Base-by-base conservation (phyloP, 2,888 invertebrate species). In the Zeuzera pyrina region DNA sequence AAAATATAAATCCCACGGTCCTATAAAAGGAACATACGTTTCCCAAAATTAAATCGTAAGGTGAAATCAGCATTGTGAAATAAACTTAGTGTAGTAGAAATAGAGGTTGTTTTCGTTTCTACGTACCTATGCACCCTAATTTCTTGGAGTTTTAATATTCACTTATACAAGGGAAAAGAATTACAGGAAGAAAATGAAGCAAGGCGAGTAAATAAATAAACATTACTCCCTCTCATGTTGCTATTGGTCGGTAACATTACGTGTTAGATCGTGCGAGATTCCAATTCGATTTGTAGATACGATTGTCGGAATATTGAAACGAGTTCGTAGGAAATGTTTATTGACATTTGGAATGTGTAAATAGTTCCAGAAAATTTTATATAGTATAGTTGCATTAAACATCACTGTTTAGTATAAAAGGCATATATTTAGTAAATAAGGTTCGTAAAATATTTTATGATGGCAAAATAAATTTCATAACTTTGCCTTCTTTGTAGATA, bases 121-220 rank as follows among this genome's bases (percentile, higher is more conserved):
- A 40, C 47, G 38, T 37, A 38, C 32, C 32, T 41, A 35, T 34
- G 39, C 50, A 57, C 61, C 62, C 65, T 65, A 59, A 70, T 69
- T n/a, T 64, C 64, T 39, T 57, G 52, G 61, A 60, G 67, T 68
- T 76, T 73, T 76, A 76, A 73, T 77, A 77, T 78, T 78, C 71
- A 70, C 69, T 76, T 78, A 67, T 64, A 69, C 69, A 60, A 62
- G 69, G 70, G 71, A 70, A 79, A 76, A 76, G 78, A 79, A 83
- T 81, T 79, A 77, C 77, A 57, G 57, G 59, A 65, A 72, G 76
- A 70, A 76, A 77, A 81, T 79, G 74, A 78, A 73, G 69, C 71
- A 73, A 15, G 64, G 65, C 45, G 54, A 57, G 63, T 79, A 63
- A 79, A 79, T 83, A 81, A 81, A 72, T 78, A 74, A 78, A 57